Base-by-base conservation (phyloP, 2,113 vertebrate species). In the Tupaia tana region DNA sequence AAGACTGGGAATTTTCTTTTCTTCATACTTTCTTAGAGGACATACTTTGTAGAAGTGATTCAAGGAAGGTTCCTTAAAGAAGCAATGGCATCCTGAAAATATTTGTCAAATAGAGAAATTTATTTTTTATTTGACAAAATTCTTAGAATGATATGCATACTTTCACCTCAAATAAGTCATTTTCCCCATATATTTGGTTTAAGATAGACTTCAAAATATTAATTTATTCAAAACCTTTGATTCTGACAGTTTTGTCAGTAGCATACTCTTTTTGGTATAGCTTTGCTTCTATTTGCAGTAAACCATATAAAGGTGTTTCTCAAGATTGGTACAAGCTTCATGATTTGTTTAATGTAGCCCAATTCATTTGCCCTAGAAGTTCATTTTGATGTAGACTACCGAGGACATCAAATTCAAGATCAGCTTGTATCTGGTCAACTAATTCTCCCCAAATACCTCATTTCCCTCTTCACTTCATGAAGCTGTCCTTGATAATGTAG, bases 301-400 rank as follows among this genome's bases (percentile, higher is more conserved):
- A 73, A 89, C 70, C 11, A 63, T 70, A 5, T 58, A 69, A 80
- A 85, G 70, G n/a, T 79, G 2, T 74, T 86, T 74, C 89, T 74
- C 80, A 92, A 58, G 61, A 63, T 43, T 31, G 61, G 25, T 83
- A 74, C 85, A 74, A 64, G 8, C 24, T 20, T 89, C 22, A 25
- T 90, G 56, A 61, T 52, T 86, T 74, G 34, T 96, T 89, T 70
- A 92, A 92, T 80, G 22, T 27, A 70, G 14, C 75, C 29, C 54
- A 80, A 75, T 81, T 89, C 31, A 63, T 86, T 85, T 75, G 61
- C 43, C 31, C 29, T 8, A 86, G 7, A 74, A 58, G 15, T 81
- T 73, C 9, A 27, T 31, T 22, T 89, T 89, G 19, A 69, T 75
- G 9, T 85, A 69, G 24, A 27, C 22, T 34, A 27, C 74, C 63